Evolutionary conservation across 2,888 invertebrate genomes (phyloP), one percentile per base, ranked within the genome.

Genomic region (Gandaritis pyraliata): DNA sequence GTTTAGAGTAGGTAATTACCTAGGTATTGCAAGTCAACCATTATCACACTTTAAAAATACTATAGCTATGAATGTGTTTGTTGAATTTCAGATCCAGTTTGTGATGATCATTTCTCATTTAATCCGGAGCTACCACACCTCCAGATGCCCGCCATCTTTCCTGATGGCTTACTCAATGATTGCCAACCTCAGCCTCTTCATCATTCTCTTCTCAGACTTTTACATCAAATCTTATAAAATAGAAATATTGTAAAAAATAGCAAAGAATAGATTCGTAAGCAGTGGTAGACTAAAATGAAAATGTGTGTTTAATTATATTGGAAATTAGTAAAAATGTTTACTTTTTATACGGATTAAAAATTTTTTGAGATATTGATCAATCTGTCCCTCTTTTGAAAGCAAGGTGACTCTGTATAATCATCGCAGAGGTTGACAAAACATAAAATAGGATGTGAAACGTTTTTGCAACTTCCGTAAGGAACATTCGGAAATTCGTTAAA

Each of bases 101-200:
- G 50, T 59, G n/a, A 13, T 64, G 30, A 45, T 59, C 7, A 64
- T 49, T 36, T 10, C 8, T 0, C 62, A 69, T 54, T 55, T 63
- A 46, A 16, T 53, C 16, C 3, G 33, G 38, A 69, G 67, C 69
- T 64, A 68, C 65, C 64, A 71, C 59, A 52, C 66, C 52, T 46
- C 61, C 57, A 64, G 60, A 57, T 68, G 65, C n/a, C 53, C 59
- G 7, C 59, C 59, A 8, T 30, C 53, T 0, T 43, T 59, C 48
- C 33, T 54, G 7, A 43, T 18, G 23, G 47, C 53, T 6, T 59
- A 36, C 43, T 41, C 41, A 1, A 23, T 13, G 15, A 53, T 48
- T 1, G 41, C 23, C 0, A 53, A 54, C 53, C 43, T 48, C 13
- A 13, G 23, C 0, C 43, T 59, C 6, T 59, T 59, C 48, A 48